Conservation (phyloP, 2,797 vertebrate species). For the Protosalanx chinensis region DNA sequence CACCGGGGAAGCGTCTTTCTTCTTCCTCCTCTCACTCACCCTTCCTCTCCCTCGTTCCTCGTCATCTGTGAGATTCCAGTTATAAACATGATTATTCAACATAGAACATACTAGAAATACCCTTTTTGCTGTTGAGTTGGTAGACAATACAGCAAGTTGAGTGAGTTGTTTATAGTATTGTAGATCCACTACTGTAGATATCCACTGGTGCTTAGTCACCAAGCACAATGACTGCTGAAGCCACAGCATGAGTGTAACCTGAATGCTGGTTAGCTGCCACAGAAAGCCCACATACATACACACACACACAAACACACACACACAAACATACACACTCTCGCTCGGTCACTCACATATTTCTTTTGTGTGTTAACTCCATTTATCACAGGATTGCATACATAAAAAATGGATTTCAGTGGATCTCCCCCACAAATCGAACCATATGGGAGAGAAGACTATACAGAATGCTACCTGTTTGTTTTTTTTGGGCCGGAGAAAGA, state of each 20-base stretch:
- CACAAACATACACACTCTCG: conserved; percentile 38
- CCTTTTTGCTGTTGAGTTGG: conserved; percentile 50
- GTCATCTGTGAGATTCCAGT: conserved; percentile 76
- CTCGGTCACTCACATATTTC: conserved; percentile 10
- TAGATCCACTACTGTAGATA: neutral
- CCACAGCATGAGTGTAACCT: conserved; percentile 68
- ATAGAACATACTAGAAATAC: conserved; percentile 40
- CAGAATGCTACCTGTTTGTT: conserved; percentile 49
- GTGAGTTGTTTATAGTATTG: conserved; percentile 6
- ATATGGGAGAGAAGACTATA: conserved; percentile 42
- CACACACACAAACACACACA: conserved; percentile 28
- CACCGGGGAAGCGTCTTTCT: neutral
- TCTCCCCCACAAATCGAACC: conserved; percentile 45
- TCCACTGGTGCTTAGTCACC: conserved; percentile 40
- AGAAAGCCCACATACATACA: conserved; percentile 55
- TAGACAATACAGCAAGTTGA: conserved; percentile 44
- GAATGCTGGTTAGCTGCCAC: conserved; percentile 70
- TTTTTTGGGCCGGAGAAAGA: conserved; percentile 59
- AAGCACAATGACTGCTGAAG: conserved; percentile 37
- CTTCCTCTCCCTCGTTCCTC: conserved; percentile 23
- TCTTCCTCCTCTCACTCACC: conserved; percentile 13
- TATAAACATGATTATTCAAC: conserved; percentile 73
- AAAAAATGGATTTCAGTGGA: conserved; percentile 61
- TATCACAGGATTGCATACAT: conserved; percentile 41
- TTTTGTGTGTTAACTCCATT: conserved; percentile 39